Evolutionary conservation across 2,888 invertebrate species (phyloP), one percentile per base, ranked within the genome.

Genomic region (Patella pellucida): DNA sequence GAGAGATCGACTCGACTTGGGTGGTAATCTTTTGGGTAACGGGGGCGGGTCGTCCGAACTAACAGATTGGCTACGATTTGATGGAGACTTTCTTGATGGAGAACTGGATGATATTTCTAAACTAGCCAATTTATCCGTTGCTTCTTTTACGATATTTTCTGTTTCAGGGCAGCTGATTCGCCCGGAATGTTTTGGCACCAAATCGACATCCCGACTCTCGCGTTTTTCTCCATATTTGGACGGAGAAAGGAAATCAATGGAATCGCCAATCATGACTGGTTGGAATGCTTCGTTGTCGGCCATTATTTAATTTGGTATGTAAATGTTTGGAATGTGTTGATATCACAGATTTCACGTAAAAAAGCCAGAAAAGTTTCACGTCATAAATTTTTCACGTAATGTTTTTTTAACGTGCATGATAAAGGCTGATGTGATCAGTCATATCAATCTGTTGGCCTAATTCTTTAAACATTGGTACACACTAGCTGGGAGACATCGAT

Each of bases 281-380:
- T 62, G 62, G 62, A 62, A 62, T 62, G 62, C 62, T 23, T 62
- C 62, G 62, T 62, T 62, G 62, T 62, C 62, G 12, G 62, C 62
- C 62, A 62, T 62, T 62, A n/a, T 62, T 62, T 15, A 9, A 62
- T 23, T 23, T 62, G 62, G 62, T 41, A 41, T 41, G 41, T 41
- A 41, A 41, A 41, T 41, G 41, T 9, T 9, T 23, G 62, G 62
- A 62, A 62, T 62, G 23, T 62, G 19, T 16, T 56, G 7, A 9
- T 41, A 41, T 41, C 41, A 41, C 41, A 41, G 41, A 41, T 41
- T 41, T 41, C 9, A 9, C 7, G 9, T 9, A 41, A 41, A 41
- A 41, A 41, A 41, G 31, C 31, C 31, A 5, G 5, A 41, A 41
- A 9, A 41, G 41, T 9, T 9, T 41, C 41, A 41, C 41, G 9